Conservation (phyloP, 2,797 vertebrate genomes). For the Nyctalus aviator region DNA sequence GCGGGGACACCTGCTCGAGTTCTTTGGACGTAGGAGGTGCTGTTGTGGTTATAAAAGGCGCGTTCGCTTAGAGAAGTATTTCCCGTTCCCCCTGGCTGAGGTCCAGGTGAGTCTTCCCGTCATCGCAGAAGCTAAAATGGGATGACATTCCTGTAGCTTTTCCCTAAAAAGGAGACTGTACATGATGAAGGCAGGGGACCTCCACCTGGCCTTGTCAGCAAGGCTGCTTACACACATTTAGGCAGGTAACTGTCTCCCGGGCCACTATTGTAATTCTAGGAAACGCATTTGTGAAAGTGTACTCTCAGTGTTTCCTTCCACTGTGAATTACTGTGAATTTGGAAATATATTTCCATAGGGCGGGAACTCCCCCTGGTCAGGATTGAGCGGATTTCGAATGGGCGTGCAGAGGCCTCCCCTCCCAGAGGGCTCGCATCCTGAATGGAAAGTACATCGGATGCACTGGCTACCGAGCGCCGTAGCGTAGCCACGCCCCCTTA, state of each 20-base stretch:
- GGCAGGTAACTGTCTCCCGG: neutral
- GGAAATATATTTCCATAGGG: rapidly evolving
- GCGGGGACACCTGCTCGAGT: neutral
- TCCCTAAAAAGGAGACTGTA: neutral
- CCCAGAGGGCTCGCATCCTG: neutral
- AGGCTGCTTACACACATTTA: neutral
- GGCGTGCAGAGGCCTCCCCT: rapidly evolving
- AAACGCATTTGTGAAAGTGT: neutral
- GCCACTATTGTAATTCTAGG: neutral
- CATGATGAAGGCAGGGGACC: neutral
- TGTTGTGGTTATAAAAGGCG: neutral
- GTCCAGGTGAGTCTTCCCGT: neutral
- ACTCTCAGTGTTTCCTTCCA: neutral
- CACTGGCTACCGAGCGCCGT: too few relatives aligned
- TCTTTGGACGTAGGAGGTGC: neutral
- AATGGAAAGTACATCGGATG: too few relatives aligned
- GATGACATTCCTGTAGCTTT: neutral
- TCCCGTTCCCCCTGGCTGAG: neutral
- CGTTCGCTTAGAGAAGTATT: neutral
- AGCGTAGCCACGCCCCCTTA: neutral
- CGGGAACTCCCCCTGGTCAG: neutral
- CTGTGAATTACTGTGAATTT: neutral
- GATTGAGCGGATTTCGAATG: neutral
- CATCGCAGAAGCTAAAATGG: neutral
- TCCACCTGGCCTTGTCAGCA: too few relatives aligned